phyloP scores from a whole-genome alignment of 2,888 invertebrate species.

The Tipula unca region DNA sequence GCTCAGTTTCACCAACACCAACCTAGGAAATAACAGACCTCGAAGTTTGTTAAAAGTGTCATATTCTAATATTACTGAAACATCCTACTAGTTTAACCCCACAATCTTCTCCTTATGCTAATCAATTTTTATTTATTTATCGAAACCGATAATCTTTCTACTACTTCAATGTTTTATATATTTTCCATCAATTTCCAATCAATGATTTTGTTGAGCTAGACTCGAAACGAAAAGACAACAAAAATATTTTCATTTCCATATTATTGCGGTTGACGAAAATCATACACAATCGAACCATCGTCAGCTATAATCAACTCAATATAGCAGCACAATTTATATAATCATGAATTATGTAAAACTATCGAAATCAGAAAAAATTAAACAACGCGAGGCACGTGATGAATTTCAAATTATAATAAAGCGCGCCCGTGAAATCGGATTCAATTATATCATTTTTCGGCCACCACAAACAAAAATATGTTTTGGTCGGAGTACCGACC shows the following conservation, averaged over 20 bases:
- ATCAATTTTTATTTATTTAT: neutral
- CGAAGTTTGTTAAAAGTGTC: too few relatives aligned
- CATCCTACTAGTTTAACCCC: neutral
- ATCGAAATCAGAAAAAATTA: neutral
- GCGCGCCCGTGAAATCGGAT: conserved; percentile 25
- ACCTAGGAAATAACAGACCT: too few relatives aligned
- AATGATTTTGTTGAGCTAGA: conserved; percentile 1
- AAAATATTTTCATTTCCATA: neutral
- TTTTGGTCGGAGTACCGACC: conserved; percentile 45
- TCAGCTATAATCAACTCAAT: too few relatives aligned
- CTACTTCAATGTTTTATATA: neutral
- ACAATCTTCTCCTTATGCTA: neutral
- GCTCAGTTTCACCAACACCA: too few relatives aligned
- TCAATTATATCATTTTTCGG: conserved; percentile 33
- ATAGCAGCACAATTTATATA: neutral
- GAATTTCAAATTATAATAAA: conserved; percentile 31
- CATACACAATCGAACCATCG: neutral
- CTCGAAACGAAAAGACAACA: neutral
- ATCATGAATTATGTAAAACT: conserved; percentile 15
- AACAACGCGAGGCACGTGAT: conserved; percentile 26
- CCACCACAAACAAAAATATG: conserved; percentile 43
- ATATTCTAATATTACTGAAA: too few relatives aligned
- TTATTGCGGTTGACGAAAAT: neutral
- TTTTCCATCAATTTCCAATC: neutral
- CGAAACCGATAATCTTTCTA: neutral